phyloP scores from a whole-genome alignment of 2,888 invertebrate species.

The Agapostemon virescens region DNA sequence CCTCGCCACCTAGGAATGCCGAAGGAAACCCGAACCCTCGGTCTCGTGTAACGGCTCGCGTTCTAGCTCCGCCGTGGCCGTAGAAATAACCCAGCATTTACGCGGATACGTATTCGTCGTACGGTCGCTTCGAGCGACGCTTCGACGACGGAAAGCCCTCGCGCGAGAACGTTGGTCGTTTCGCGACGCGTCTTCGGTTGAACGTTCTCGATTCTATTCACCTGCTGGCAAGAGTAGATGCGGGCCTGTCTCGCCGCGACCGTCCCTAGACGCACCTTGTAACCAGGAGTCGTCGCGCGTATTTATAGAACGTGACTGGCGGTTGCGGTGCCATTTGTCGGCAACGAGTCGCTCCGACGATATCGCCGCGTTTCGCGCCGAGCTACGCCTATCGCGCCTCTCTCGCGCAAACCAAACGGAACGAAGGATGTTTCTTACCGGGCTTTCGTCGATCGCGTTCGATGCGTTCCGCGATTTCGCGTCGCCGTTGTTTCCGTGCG shows the following conservation, averaged over 20 bases:
- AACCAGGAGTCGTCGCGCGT: conserved; percentile 67
- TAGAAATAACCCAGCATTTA: conserved; percentile 46
- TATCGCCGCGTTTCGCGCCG: conserved; percentile 66
- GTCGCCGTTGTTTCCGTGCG: conserved; percentile 19
- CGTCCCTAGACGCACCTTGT: conserved; percentile 62
- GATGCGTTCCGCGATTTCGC: conserved; percentile 55
- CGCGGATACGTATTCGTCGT: neutral
- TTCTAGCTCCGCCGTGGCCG: conserved; percentile 39
- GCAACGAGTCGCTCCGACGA: conserved; percentile 67
- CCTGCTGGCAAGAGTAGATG: conserved; percentile 22
- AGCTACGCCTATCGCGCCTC: conserved; percentile 29
- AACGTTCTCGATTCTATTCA: conserved; percentile 21
- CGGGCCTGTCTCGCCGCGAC: conserved; percentile 57
- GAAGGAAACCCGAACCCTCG: conserved; percentile 57
- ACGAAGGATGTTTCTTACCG: conserved; percentile 29
- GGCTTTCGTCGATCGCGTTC: conserved; percentile 60
- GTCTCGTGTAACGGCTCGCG: conserved; percentile 57
- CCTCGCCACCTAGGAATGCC: conserved; percentile 62
- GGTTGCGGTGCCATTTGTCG: conserved; percentile 65
- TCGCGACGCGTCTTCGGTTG: conserved; percentile 3
- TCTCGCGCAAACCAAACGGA: conserved; percentile 24
- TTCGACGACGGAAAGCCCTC: neutral
- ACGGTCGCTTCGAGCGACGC: neutral
- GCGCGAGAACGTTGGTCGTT: neutral
- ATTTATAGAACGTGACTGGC: conserved; percentile 75